phyloP scores from a whole-genome alignment of 2,797 vertebrate genomes.

The Micromesistius poutassou region DNA sequence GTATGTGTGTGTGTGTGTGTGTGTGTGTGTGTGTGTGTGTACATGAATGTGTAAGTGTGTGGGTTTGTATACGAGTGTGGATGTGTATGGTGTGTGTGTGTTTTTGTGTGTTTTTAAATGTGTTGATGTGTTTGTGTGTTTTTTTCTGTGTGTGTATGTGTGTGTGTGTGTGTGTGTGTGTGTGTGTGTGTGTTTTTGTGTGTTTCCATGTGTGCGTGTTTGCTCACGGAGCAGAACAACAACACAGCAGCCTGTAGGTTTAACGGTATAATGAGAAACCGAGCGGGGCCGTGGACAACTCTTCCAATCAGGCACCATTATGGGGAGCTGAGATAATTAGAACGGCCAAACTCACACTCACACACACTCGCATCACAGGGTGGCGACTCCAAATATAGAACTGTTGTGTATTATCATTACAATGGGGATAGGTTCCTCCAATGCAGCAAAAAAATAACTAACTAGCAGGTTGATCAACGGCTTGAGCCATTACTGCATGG shows the following conservation, averaged over 20 bases:
- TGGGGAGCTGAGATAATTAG: constrained; percentile 53
- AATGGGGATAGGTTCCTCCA: not conserved
- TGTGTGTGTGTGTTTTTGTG: constrained; percentile 20
- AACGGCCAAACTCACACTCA: not conserved
- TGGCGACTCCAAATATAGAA: constrained; percentile 15
- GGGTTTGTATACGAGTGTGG: too few relatives aligned
- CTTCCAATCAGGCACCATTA: constrained; percentile 47
- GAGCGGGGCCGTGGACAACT: constrained; percentile 29
- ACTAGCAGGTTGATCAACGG: constrained; percentile 9
- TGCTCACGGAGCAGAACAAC: constrained; percentile 6
- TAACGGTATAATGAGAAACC: constrained; percentile 53
- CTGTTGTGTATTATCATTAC: constrained; percentile 1
- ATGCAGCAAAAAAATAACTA: constrained; percentile 26
- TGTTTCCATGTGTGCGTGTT: constrained; percentile 15
- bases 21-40: too few relatives aligned
- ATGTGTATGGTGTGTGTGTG: not conserved
- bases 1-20: not conserved
- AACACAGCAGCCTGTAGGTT: constrained; percentile 39
- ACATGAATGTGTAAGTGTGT: too few relatives aligned
- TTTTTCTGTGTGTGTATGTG: not conserved
- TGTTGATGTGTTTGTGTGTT: not conserved
- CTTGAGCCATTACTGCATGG: not conserved
- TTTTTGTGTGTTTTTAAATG: too few relatives aligned
- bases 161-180: constrained; percentile 5
- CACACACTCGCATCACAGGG: not conserved